Base-by-base conservation (phyloP, 2,888 invertebrate genomes). In the Drosophila acutilabella region DNA sequence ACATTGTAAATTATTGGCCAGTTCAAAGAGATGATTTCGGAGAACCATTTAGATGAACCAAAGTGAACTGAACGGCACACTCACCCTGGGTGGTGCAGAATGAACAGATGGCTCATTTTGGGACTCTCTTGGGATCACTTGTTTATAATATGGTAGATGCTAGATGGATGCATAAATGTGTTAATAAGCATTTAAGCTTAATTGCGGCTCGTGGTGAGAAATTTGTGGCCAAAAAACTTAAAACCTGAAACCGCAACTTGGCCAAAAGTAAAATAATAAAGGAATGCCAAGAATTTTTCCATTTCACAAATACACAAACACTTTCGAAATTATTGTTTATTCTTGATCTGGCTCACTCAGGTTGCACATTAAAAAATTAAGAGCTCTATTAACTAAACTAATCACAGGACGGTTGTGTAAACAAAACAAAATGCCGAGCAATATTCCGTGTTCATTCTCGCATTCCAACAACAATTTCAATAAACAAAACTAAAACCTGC, bases 301-400 rank as follows among this genome's bases (percentile, higher is more conserved):
- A 41, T 40, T 40, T 50, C 50, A 23, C 23, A 23, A 0, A 8
- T 8, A 30, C 30, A 30, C 30, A 8, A 0, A 20, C 20, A 20
- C 20, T 20, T 20, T 20, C 26, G 8, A n/a, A 41, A 65, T 64
- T 67, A 64, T 80, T 69, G 75, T 76, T 87, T 84, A 84, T 78
- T 87, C 71, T 81, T 60, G 54, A 71, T 73, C 70, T 74, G 76
- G 88, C 57, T 78, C 71, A 64, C 75, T 84, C 81, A 81, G 81
- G 84, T 84, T 82, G 81, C 87, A 81, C 75, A 78, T 78, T 45
- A 86, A 83, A 64, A 30, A 67, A 61, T 10, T 50, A 75, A 54
- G 41, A 54, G 54, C 68, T 53, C 64, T 64, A 76, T 77, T 78
- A 78, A 56, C 68, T 60, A 44, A 72, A 56, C 47, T 77, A 77